These are phyloP conservation scores for Allacma fusca DNA, from an alignment of 2,888 invertebrate species.

Conservation along the genomic window DNA sequence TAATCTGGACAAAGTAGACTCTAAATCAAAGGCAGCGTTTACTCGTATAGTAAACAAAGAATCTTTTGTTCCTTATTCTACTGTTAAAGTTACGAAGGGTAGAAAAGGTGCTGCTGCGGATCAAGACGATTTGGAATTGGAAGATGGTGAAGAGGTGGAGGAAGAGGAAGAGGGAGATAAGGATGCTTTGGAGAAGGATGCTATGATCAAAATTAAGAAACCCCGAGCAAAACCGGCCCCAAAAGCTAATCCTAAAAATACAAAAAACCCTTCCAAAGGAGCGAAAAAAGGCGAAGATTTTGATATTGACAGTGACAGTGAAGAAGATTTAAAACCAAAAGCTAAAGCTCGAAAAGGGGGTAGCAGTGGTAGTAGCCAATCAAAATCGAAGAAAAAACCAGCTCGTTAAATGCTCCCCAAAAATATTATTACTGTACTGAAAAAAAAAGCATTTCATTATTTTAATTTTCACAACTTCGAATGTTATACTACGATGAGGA, in stretches of 20 bases:
- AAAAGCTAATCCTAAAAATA: slow-evolving; percentile 18
- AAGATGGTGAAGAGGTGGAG: slow-evolving; percentile 62
- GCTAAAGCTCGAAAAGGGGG: too few species aligned
- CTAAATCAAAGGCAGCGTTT: slow-evolving; percentile 89
- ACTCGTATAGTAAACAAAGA: slow-evolving; percentile 93
- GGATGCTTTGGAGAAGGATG: slow-evolving; percentile 74
- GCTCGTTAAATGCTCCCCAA: too few species aligned
- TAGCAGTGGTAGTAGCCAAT: too few species aligned
- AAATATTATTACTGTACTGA: too few species aligned
- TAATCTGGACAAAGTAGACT: slow-evolving; percentile 78
- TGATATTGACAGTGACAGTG: too few species aligned
- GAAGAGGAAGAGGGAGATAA: slow-evolving; percentile 63
- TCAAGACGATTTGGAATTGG: slow-evolving; percentile 64
- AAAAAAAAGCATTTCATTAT: too few species aligned
- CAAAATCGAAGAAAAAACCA: too few species aligned
- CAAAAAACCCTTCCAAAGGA: not conserved
- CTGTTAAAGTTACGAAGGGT: slow-evolving; percentile 70
- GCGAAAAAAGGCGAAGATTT: not conserved
- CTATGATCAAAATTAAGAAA: slow-evolving; percentile 77
- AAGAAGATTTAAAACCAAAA: too few species aligned
- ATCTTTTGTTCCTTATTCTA: slow-evolving; percentile 79
- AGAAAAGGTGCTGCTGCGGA: slow-evolving; percentile 69
- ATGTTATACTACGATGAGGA: too few species aligned
- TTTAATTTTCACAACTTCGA: too few species aligned
- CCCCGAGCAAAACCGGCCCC: slow-evolving; percentile 29